Conservation (phyloP, 2,888 invertebrate species). For the Hydraecia micacea region DNA sequence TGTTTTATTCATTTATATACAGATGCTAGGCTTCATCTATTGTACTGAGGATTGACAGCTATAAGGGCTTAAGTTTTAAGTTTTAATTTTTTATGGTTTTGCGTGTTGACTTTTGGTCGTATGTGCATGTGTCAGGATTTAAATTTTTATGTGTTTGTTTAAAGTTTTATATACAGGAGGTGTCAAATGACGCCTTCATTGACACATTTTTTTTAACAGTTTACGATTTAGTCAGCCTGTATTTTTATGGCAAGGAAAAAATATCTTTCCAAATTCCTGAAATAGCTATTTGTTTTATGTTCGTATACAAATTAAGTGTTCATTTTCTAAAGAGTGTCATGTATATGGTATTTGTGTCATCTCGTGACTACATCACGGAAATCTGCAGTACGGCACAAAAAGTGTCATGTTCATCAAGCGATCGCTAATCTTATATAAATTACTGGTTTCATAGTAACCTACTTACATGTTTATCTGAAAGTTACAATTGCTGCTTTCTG, state of each 20-base stretch:
- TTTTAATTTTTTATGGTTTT: neutral
- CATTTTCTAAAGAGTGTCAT: constrained; percentile 28
- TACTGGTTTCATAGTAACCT: constrained; percentile 13
- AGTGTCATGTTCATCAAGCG: constrained; percentile 27
- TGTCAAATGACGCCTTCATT: constrained; percentile 10
- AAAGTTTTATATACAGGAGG: constrained; percentile 2
- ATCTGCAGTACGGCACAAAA: constrained; percentile 29
- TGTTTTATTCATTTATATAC: constrained; percentile 70
- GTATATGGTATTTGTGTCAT: constrained; percentile 45
- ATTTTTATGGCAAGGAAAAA: neutral
- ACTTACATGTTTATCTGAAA: constrained; percentile 24
- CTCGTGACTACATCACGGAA: constrained; percentile 45
- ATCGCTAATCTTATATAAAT: constrained; percentile 36
- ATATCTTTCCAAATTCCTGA: neutral
- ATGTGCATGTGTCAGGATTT: neutral
- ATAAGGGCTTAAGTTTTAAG: constrained; percentile 19
- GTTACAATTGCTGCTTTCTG: neutral
- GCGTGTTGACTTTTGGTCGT: neutral
- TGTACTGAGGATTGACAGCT: constrained; percentile 18
- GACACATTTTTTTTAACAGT: neutral
- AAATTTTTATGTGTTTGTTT: constrained; percentile 14
- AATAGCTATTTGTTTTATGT: neutral
- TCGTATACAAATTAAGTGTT: neutral
- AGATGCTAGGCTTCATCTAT: constrained; percentile 46
- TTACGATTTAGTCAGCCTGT: too few species aligned